Percentiles rank a stretch among this genome's conserved stretches.
Evolutionary conservation across 2,888 invertebrate species (phyloP).

Genomic region (Watsonalla binaria): DNA sequence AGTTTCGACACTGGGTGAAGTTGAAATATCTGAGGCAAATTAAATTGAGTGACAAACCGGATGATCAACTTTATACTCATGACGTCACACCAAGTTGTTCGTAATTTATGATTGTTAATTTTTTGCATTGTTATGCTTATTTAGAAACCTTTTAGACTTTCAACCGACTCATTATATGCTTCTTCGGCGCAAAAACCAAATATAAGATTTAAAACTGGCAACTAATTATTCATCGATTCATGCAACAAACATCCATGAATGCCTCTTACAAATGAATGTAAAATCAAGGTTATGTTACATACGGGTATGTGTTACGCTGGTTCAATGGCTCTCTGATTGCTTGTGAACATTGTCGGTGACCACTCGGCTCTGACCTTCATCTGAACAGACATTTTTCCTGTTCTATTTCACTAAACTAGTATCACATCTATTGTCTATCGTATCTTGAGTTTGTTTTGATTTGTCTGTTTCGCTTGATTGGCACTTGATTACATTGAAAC

Average conservation of each 20-base stretch:
- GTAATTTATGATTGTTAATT: too few relatives aligned
- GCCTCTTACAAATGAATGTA: slow-evolving; percentile 1
- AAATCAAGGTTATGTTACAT: background rate
- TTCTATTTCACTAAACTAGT: slow-evolving; percentile 7
- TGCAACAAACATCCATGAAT: background rate
- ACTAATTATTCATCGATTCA: too few relatives aligned
- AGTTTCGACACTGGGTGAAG: too few relatives aligned
- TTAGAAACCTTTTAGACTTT: too few relatives aligned
- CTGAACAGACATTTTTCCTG: slow-evolving; percentile 19
- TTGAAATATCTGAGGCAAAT: too few relatives aligned
- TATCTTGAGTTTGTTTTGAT: slow-evolving; percentile 1
- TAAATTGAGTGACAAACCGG: too few relatives aligned
- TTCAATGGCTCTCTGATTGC: slow-evolving; percentile 14
- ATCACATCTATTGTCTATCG: background rate
- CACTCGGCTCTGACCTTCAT: slow-evolving; percentile 13
- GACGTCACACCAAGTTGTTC: too few relatives aligned
- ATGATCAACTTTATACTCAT: too few relatives aligned
- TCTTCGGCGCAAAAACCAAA: too few relatives aligned
- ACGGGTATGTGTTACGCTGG: slow-evolving; percentile 5
- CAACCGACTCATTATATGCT: too few relatives aligned
- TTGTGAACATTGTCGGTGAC: slow-evolving; percentile 7
- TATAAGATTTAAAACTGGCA: too few relatives aligned
- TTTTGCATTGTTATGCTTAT: too few relatives aligned
- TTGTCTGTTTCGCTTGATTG: background rate
- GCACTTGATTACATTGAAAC: background rate